Evolutionary conservation across 2,797 vertebrate genomes (phyloP), one percentile per base, ranked within the genome.

Genomic region (Sternarchorhynchus goeldii): DNA sequence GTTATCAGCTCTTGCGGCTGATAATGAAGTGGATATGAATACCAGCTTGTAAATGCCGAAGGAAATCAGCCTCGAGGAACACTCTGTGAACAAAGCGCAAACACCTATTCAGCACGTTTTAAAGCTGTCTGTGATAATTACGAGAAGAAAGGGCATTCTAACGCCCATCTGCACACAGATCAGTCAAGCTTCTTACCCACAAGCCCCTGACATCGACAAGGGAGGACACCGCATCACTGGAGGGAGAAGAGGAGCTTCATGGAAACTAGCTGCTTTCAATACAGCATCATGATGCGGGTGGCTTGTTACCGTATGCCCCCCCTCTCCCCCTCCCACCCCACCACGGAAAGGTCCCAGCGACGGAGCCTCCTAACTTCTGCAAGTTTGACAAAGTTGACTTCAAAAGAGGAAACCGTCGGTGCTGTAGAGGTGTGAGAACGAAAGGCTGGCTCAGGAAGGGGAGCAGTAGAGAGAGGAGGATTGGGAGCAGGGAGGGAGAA

Each of bases 321-420:
- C 45, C 41, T 10, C 5, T 2, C 10, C 41, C 41, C 7, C 39
- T 7, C 39, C 39, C 6, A 41, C 6, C 39, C 5, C 10, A 45
- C 56, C 76, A 83, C 83, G 79, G 82, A 69, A 76, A 77, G 82
- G 84, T 86, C 83, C 84, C 79, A 84, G 72, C 68, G 77, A 82
- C 76, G 85, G 76, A 87, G 86, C 76, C 82, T 87, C 87, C 88
- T 84, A 77, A 80, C 86, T 90, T 90, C 85, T 85, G 81, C 77
- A 76, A 88, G 87, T 91, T 87, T 88, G 86, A 84, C 88, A 86
- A 90, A 88, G 88, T 90, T 87, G 81, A 91, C 90, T 89, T 92
- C 90, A 91, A 93, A 87, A 83, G 75, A 79, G 0, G 72, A 81
- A 89, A 87, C 79, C 86, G 85, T 86, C 87, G 82, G 85, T 84